Base-by-base conservation (phyloP, 1,140 invertebrate genomes). In the Hypothenemus hampei region DNA sequence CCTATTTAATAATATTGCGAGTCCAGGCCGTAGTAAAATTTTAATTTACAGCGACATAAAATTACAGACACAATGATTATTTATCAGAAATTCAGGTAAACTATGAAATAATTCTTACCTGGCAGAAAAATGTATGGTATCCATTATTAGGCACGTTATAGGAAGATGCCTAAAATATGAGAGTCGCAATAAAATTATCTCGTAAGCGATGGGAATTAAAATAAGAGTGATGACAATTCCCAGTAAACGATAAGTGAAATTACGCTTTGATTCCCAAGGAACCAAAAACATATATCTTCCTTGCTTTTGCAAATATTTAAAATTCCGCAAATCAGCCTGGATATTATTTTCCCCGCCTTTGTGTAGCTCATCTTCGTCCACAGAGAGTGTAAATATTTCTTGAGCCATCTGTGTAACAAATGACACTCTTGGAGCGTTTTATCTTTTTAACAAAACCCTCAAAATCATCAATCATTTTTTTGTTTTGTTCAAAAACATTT, bases 251-350 rank as follows among this genome's bases (percentile, higher is more conserved):
- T 8, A 8, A 7, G 7, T 13, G 18, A 10, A 8, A 8, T 37
- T 37, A n/a, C 18, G n/a, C 18, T 16, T 37, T n/a, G 35, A 16
- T 15, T n/a, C 8, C 11, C 35, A 37, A 8, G 35, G 35, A 13
- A 37, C 18, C 35, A 37, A 16, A 37, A 37, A 37, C 35, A 37
- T 37, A 16, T 13, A 37, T 37, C 16, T 37, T 37, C 35, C 35
- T 37, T 29, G 26, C n/a, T 29, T 29, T 6, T 29, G 26, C n/a
- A n/a, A n/a, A n/a, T n/a, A n/a, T n/a, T n/a, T n/a, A n/a, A n/a
- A n/a, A n/a, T n/a, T n/a, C n/a, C n/a, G n/a, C n/a, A n/a, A n/a
- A n/a, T n/a, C n/a, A n/a, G n/a, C n/a, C n/a, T n/a, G n/a, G n/a
- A n/a, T n/a, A n/a, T n/a, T n/a, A n/a, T n/a, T n/a, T n/a, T n/a